Conservation (phyloP, 2,888 invertebrate genomes). For the Petrolisthes cinctipes region DNA sequence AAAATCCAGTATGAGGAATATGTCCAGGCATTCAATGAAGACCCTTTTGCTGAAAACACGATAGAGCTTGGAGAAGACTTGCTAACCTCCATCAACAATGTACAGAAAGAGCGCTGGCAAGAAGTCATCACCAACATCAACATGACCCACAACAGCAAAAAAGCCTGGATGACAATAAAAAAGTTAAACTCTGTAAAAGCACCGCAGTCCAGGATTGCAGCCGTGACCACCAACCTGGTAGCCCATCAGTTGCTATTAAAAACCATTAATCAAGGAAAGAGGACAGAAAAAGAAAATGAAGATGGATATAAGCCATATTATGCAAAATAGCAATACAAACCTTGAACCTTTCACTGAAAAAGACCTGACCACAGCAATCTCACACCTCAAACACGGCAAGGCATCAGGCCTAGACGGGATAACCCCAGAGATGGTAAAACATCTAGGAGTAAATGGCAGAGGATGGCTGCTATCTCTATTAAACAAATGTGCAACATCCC, state of each 20-base stretch:
- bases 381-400: slow-evolving; percentile 10
- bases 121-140: slow-evolving; percentile 6
- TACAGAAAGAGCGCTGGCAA: neutral
- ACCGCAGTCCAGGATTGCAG: neutral
- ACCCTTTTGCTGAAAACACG: slow-evolving; percentile 13
- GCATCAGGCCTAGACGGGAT: slow-evolving; percentile 5
- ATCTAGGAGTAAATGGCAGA: slow-evolving; percentile 6
- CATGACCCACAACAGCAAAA: no score
- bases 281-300: slow-evolving; percentile 17
- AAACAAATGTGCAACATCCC: slow-evolving; percentile 12
- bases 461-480: neutral
- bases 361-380: slow-evolving; percentile 9
- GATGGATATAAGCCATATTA: neutral
- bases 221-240: slow-evolving; percentile 10
- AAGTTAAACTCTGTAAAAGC: slow-evolving; percentile 12
- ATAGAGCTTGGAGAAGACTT: neutral
- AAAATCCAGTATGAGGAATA: slow-evolving; percentile 13
- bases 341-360: neutral
- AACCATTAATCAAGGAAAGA: neutral
- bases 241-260: slow-evolving; percentile 14
- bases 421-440: neutral
- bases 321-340: neutral
- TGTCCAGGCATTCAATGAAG: slow-evolving; percentile 28
- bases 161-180: slow-evolving; percentile 6
- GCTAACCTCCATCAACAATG: neutral